phyloP scores from a whole-genome alignment of 2,888 invertebrate genomes.

The Acanthacorydalis orientalis region DNA sequence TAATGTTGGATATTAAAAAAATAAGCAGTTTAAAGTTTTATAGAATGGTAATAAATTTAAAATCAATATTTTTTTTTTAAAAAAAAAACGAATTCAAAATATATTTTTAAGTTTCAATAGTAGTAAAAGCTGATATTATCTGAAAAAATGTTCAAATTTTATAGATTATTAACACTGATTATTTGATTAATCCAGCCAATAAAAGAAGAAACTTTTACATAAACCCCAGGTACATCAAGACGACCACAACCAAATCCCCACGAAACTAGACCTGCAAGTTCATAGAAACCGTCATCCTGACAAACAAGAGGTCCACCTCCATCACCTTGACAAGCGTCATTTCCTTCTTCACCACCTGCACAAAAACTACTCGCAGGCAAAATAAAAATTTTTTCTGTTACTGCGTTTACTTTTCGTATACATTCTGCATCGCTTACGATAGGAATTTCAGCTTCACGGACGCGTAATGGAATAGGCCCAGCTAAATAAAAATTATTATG shows the following conservation, averaged over 20 bases:
- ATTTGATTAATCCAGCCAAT: conserved; percentile 97
- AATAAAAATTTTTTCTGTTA: conserved; percentile 88
- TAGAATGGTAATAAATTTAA: no score
- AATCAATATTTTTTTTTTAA: no score
- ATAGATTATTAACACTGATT: conserved; percentile 84
- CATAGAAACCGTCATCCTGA: conserved; percentile 82
- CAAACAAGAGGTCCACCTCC: conserved; percentile 89
- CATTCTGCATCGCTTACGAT: conserved; percentile 87
- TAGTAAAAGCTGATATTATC: no score
- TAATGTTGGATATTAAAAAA: no score
- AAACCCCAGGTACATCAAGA: conserved; percentile 88
- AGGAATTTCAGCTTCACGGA: conserved; percentile 80
- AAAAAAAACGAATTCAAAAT: no score
- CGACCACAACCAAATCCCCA: conserved; percentile 95
- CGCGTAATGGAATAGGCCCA: conserved; percentile 77
- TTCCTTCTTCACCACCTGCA: conserved; percentile 83
- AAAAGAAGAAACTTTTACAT: conserved; percentile 88
- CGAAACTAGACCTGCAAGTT: conserved; percentile 82
- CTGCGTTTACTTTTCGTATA: conserved; percentile 81
- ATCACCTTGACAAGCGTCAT: conserved; percentile 91
- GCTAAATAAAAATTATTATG: conserved; percentile 30
- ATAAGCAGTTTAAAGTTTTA: no score
- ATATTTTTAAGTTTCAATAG: no score
- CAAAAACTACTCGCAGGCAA: conserved; percentile 87
- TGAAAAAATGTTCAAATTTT: conserved; percentile 14